phyloP scores from a whole-genome alignment of 2,113 vertebrate species.

The Cricetomys ansorgei region DNA sequence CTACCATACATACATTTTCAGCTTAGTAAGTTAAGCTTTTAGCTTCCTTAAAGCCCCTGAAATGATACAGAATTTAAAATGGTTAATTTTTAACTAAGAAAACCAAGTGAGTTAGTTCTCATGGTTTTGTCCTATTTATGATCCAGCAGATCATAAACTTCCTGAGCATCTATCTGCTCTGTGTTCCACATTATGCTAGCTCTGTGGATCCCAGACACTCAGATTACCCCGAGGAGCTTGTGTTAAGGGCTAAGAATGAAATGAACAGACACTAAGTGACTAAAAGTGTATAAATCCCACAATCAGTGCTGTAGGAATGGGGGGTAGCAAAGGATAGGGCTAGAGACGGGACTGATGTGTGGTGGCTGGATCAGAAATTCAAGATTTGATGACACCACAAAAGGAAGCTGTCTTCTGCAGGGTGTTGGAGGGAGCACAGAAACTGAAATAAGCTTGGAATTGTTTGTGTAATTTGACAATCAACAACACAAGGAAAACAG shows the following conservation, averaged over 20 bases:
- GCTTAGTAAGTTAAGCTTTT: conserved; percentile 36
- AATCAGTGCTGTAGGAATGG: neutral
- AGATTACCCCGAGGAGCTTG: neutral
- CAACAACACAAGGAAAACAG: neutral
- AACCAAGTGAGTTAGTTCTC: neutral
- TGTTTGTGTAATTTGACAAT: conserved; percentile 32
- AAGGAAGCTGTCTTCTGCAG: neutral
- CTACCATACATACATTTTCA: neutral
- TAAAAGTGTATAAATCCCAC: neutral
- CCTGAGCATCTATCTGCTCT: neutral
- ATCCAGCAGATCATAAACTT: neutral
- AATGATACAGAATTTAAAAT: conserved; percentile 8
- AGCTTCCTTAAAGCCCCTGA: conserved; percentile 41
- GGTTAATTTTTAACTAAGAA: conserved; percentile 43
- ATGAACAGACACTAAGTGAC: neutral
- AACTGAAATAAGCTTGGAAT: neutral
- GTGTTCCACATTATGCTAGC: neutral
- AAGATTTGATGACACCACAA: neutral
- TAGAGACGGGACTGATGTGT: neutral
- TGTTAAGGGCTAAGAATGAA: neutral
- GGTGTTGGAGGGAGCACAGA: neutral
- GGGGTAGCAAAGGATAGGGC: neutral
- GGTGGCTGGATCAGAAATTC: neutral
- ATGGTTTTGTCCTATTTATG: conserved; percentile 4
- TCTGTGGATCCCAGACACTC: neutral